These are phyloP conservation scores for Drosophila macrospina DNA, from an alignment of 2,888 invertebrate species.

Conservation along the genomic window DNA sequence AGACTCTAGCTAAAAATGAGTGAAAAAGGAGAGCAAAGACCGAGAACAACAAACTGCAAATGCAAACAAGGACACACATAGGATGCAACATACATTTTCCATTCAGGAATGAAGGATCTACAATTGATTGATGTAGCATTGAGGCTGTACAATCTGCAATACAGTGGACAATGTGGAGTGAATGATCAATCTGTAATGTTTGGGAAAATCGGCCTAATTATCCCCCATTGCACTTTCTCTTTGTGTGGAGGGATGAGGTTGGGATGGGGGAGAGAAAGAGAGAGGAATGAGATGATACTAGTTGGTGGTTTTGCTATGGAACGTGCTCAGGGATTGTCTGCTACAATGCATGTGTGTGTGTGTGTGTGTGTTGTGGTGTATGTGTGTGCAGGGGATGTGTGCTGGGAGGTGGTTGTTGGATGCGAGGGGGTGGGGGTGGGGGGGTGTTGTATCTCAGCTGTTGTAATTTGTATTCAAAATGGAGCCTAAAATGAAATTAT, in stretches of 20 bases:
- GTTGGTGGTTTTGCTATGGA: background rate
- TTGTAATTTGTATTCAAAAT: slow-evolving; percentile 78
- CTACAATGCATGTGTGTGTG: background rate
- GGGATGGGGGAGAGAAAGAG: background rate
- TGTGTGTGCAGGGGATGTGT: background rate
- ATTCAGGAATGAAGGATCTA: background rate
- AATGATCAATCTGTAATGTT: slow-evolving; percentile 7
- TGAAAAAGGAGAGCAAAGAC: background rate
- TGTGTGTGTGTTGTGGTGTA: background rate
- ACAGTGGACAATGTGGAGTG: background rate
- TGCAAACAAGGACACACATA: background rate
- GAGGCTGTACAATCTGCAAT: background rate
- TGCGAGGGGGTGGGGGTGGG: no score
- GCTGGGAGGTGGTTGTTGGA: background rate
- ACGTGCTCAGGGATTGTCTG: slow-evolving; percentile 7
- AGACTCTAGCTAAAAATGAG: no score
- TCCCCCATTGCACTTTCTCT: slow-evolving; percentile 6
- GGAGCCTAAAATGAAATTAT: slow-evolving; percentile 74
- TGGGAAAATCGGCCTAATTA: slow-evolving; percentile 8
- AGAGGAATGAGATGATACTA: background rate
- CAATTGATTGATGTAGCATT: background rate
- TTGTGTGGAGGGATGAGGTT: background rate
- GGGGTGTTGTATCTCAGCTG: background rate
- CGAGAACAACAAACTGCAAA: background rate
- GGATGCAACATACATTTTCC: slow-evolving; percentile 1